Base-by-base conservation (phyloP, 1,140 invertebrate genomes). In the Prorops nasuta region DNA sequence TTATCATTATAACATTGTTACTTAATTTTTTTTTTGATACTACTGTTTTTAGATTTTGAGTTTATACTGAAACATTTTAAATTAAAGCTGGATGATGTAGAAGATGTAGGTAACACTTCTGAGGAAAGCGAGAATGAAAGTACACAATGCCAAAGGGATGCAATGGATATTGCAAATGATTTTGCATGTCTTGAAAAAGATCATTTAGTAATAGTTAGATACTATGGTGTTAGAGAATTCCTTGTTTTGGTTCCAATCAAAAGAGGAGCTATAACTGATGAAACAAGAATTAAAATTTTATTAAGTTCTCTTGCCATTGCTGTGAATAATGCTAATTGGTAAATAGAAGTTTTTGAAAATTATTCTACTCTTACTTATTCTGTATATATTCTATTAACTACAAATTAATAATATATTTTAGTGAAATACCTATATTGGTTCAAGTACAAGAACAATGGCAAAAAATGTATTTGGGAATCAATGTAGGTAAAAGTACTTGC, bases 161-260 rank as follows among this genome's bases (percentile, higher is more conserved):
- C 67, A 17, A 37, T 77, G 3, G 64, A 72, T 31, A 31, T 51
- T 7, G 48, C 44, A 0, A 77, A 90, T 70, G 87, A 90, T 56
- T 92, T 91, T 66, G 80, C 73, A 39, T 74, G 77, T 10, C 71
- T 84, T 9, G 77, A 83, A 56, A 73, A 77, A 35, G 79, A 80
- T 58, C 71, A 67, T 74, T 75, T 79, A 55, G 74, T 81, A 32
- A 74, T 90, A 48, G 82, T 81, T 31, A 74, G 76, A 50, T 90
- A 88, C 80, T 97, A 90, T 78, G 91, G 92, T 0, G 60, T 96
- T 8, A 82, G 88, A 64, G 84, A 94, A 58, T 97, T 94, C 76
- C 70, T 95, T 32, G 82, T 94, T 43, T 72, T 97, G 31, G 80
- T 81, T 53, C 86, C 91, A 9, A 64, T 74, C 16, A 76, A 75